Conservation (phyloP, 2,888 invertebrate species). For the Julus scanicus region DNA sequence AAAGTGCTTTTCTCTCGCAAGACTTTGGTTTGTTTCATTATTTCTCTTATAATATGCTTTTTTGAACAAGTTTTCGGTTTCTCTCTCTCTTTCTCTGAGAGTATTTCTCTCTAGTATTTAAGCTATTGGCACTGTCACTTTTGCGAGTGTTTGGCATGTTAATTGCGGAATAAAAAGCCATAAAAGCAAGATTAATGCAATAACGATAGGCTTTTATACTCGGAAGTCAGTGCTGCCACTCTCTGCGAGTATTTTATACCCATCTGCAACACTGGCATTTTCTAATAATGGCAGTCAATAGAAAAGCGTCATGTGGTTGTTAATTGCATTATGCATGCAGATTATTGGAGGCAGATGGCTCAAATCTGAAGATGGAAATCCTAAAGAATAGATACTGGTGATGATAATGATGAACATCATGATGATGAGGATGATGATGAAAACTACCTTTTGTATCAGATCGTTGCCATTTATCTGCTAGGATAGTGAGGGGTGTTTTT, state of each 20-base stretch:
- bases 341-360: slow-evolving; percentile 44
- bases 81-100: neutral
- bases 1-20: no score
- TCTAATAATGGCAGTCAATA: slow-evolving; percentile 49
- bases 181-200: slow-evolving; percentile 53
- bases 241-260: neutral
- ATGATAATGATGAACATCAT: neutral
- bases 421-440: neutral
- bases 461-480: neutral
- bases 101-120: neutral
- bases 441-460: neutral
- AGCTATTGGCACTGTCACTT: neutral
- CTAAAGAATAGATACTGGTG: neutral
- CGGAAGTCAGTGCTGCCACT: neutral
- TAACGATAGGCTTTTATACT: slow-evolving; percentile 51
- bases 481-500: neutral
- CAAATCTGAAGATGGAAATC: neutral
- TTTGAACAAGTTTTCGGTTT: neutral
- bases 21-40: no score
- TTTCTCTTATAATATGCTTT: no score
- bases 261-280: slow-evolving; percentile 31
- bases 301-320: slow-evolving; percentile 50
- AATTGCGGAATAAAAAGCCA: slow-evolving; percentile 54
- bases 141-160: slow-evolving; percentile 52
- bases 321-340: slow-evolving; percentile 49